Evolutionary conservation across 2,113 vertebrate genomes (phyloP).

Genomic region (Capreolus pygargus): DNA sequence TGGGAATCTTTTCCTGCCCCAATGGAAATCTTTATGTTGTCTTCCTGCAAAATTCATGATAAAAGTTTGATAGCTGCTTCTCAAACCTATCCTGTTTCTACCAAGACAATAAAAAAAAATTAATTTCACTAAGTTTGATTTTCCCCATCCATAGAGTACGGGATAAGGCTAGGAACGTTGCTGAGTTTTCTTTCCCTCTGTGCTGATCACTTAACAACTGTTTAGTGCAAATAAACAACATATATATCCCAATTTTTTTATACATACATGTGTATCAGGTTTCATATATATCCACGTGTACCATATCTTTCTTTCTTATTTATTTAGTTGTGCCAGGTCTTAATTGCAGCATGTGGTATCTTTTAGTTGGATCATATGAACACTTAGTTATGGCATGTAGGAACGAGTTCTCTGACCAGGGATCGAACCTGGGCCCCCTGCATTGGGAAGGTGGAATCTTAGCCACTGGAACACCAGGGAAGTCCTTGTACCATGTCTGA

Average conservation of each 20-base stretch:
- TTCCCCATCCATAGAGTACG: background rate
- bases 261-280: background rate
- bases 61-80: constrained; percentile 39
- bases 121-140: constrained; percentile 17
- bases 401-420: background rate
- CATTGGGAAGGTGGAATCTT: background rate
- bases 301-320: background rate
- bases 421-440: background rate
- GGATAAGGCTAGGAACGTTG: background rate
- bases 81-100: constrained; percentile 29
- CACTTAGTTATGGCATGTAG: background rate
- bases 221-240: background rate
- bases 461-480: background rate
- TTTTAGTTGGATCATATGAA: background rate
- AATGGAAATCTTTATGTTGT: constrained; percentile 20
- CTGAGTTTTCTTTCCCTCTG: background rate
- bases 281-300: background rate
- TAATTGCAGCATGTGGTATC: background rate
- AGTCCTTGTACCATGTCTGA: background rate
- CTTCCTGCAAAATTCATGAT: constrained; percentile 46
- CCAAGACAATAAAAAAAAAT: background rate
- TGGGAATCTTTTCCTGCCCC: constrained; percentile 9
- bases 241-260: background rate
- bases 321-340: background rate
- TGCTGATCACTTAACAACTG: background rate